These are phyloP conservation scores for Vulpes vulpes DNA, from an alignment of 2,113 vertebrate genomes.

Conservation along the genomic window DNA sequence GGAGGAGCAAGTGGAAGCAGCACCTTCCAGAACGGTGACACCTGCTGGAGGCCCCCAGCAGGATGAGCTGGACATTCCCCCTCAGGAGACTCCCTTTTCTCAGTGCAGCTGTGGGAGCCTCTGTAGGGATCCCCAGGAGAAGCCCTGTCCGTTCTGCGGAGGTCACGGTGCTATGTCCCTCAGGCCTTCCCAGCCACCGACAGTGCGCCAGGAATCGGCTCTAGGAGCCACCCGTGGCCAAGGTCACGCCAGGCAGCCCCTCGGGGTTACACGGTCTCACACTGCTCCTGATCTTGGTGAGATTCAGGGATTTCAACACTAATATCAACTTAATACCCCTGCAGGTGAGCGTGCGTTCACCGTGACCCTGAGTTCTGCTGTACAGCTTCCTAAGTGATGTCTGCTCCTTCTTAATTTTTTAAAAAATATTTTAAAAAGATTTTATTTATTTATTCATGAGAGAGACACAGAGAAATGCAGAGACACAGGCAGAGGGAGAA, in stretches of 20 bases:
- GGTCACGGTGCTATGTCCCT: accelerated
- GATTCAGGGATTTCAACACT: too few relatives aligned
- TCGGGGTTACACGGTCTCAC: accelerated
- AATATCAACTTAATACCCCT: neutral
- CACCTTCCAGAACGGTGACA: accelerated
- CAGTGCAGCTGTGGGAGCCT: neutral
- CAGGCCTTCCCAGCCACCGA: too few relatives aligned
- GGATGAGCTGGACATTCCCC: too few relatives aligned
- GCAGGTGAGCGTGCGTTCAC: accelerated
- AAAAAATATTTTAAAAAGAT: too few relatives aligned
- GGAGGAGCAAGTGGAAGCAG: accelerated
- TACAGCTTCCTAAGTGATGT: accelerated
- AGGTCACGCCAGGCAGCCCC: accelerated
- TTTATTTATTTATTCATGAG: too few relatives aligned
- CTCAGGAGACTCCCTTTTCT: too few relatives aligned
- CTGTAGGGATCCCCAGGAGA: accelerated
- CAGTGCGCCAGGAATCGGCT: accelerated
- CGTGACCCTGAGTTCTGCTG: neutral
- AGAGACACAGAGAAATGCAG: too few relatives aligned
- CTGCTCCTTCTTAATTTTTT: neutral
- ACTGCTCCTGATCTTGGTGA: neutral
- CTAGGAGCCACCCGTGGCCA: neutral
- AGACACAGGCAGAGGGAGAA: too few relatives aligned
- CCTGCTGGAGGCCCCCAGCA: accelerated
- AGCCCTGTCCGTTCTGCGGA: accelerated